Percentiles rank a stretch among this genome's conserved stretches.
Evolutionary conservation across 2,797 vertebrate species (phyloP).

Genomic region (Xyrichtys novacula): DNA sequence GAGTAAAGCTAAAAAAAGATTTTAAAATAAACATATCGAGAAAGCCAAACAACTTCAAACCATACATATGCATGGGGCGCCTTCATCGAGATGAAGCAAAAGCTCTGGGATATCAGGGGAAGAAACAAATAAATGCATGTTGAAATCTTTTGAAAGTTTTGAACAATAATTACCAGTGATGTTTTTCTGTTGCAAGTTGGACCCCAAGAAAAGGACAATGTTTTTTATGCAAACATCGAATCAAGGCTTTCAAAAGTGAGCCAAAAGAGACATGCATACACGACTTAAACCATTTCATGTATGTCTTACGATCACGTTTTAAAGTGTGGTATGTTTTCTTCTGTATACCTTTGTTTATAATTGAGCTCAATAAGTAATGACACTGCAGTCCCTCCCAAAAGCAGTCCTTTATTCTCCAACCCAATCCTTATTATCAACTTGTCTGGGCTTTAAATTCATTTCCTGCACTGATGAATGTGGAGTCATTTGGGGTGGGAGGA

Average conservation of each 20-base stretch:
- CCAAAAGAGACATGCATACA: conserved; percentile 22
- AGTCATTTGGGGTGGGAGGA: conserved; percentile 63
- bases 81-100: conserved; percentile 61
- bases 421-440: conserved; percentile 78
- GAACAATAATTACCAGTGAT: conserved; percentile 71
- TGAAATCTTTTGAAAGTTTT: conserved; percentile 75
- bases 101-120: conserved; percentile 60
- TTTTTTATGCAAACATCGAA: conserved; percentile 29
- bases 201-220: conserved; percentile 45
- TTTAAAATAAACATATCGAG: conserved; percentile 84
- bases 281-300: conserved; percentile 19
- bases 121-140: conserved; percentile 66
- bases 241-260: conserved; percentile 11
- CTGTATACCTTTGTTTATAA: conserved; percentile 38
- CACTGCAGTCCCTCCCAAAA: conserved; percentile 63
- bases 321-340: conserved; percentile 22
- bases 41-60: conserved; percentile 81
- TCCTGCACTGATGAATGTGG: conserved; percentile 77
- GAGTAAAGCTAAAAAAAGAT: conserved; percentile 83
- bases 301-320: conserved; percentile 28
- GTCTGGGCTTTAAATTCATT: conserved; percentile 76
- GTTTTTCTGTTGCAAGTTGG: conserved; percentile 66
- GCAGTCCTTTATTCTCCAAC: conserved; percentile 69
- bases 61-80: conserved; percentile 84
- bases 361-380: conserved; percentile 67